These are phyloP conservation scores for Peromyscus eremicus DNA, from an alignment of 2,797 vertebrate species.

Conservation along the genomic window DNA sequence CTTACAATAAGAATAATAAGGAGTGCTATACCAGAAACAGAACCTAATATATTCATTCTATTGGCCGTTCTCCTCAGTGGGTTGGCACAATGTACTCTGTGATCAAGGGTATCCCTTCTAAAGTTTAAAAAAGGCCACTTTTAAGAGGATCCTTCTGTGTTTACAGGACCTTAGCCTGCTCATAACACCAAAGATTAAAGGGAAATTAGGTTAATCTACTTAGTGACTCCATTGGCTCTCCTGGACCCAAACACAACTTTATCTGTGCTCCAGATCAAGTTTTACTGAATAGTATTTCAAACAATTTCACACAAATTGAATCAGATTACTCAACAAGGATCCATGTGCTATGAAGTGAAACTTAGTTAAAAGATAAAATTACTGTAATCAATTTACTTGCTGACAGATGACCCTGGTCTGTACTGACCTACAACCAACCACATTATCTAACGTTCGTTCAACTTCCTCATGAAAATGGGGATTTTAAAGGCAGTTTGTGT, in stretches of 20 bases:
- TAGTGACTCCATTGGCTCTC: slow-evolving; percentile 72
- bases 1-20: background rate
- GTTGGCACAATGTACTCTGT: background rate
- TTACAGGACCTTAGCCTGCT: slow-evolving; percentile 71
- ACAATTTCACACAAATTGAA: slow-evolving; percentile 88
- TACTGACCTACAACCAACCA: slow-evolving; percentile 81
- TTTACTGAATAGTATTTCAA: slow-evolving; percentile 88
- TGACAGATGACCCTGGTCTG: slow-evolving; percentile 86
- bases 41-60: background rate
- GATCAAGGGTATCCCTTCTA: slow-evolving; percentile 57
- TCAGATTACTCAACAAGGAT: slow-evolving; percentile 85
- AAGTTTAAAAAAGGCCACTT: slow-evolving; percentile 77
- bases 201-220: slow-evolving; percentile 85
- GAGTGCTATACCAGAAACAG: background rate
- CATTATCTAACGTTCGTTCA: slow-evolving; percentile 80
- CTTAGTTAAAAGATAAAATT: slow-evolving; percentile 87
- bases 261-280: slow-evolving; percentile 86
- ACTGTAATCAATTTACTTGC: slow-evolving; percentile 87
- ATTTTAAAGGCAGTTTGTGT: slow-evolving; percentile 77
- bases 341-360: slow-evolving; percentile 83
- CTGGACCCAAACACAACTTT: slow-evolving; percentile 83
- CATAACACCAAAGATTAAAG: slow-evolving; percentile 87
- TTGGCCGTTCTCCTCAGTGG: background rate
- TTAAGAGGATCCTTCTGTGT: slow-evolving; percentile 82
- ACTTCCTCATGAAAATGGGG: slow-evolving; percentile 75